phyloP scores from a whole-genome alignment of 2,888 invertebrate species.

The Parnassius orleans region DNA sequence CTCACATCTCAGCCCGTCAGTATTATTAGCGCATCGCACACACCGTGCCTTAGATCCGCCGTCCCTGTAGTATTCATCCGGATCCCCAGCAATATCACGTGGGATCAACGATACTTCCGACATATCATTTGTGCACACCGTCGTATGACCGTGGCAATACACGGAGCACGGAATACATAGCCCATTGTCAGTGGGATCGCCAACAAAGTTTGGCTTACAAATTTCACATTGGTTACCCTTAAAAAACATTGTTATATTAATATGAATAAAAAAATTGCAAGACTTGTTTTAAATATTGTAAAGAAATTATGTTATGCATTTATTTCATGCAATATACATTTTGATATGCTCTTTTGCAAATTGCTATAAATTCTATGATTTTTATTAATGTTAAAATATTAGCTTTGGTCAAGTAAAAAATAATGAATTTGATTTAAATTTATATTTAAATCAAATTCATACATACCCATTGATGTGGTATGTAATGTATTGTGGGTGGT shows the following conservation, averaged over 20 bases:
- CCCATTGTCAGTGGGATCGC: constrained; percentile 93
- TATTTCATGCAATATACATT: no score
- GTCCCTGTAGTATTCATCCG: constrained; percentile 84
- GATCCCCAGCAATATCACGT: constrained; percentile 75
- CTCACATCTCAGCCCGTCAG: constrained; percentile 91
- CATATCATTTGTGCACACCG: constrained; percentile 85
- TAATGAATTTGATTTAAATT: no score
- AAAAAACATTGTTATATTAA: constrained; percentile 27
- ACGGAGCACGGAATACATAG: constrained; percentile 93
- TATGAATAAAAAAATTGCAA: not conserved
- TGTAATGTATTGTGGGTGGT: no score
- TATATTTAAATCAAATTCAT: no score
- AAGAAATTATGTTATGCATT: no score
- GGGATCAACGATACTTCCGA: constrained; percentile 65
- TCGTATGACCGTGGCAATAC: constrained; percentile 94
- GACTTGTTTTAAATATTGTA: no score
- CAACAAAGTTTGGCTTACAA: constrained; percentile 94
- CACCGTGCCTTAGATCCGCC: constrained; percentile 86
- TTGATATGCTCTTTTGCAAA: not conserved
- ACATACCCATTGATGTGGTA: no score
- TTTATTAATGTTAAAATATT: not conserved
- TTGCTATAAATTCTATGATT: not conserved
- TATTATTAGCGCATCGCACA: constrained; percentile 90
- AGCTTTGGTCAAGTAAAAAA: no score
- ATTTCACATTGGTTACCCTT: constrained; percentile 94